Base-by-base conservation (phyloP, 2,113 vertebrate genomes). In the Lycocorax pyrrhopterus region DNA sequence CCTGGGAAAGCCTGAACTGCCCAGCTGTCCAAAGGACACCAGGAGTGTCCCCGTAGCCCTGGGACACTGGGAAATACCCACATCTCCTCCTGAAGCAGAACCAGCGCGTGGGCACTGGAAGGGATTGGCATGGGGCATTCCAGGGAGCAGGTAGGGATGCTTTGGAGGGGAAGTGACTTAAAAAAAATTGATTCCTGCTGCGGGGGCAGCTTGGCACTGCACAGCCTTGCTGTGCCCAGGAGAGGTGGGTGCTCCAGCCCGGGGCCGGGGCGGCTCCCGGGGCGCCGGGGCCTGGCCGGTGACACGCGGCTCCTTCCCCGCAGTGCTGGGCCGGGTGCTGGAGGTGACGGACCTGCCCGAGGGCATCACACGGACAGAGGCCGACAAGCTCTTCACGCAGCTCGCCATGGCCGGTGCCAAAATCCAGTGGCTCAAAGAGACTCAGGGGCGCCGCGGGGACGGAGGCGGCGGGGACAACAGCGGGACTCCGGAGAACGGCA, bases 401-500 rank as follows among this genome's bases (percentile, higher is more conserved):
- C 98, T 99, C 14, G 98, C 98, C 58, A 98, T 99, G 98, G 99
- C 99, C 2, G 99, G 99, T 41, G 99, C 99, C 98, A 99, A 99
- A 98, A 99, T 99, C 98, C 99, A 99, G 97, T 99, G 99, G 99
- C 98, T 99, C 89, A 99, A 99, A 97, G 99, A 99, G 96, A 98
- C 99, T 89, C 98, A 98, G 97, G 98, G 97, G 79, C 97, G 97
- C 72, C 91, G 94, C 51, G 97, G 95, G 71, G 94, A 97, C 53
- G 97, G 96, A 7, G 96, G 97, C 39, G 95, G 97, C 4, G 98
- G 98, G 79, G 97, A 97, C 90, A 94, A 94, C 95, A 73, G 80
- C 41, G 99, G 98, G 49, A 96, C 97, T 76, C 95, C 97, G 1
- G 98, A 98, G 97, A 98, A 98, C 5, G 98, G 98, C 91, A 85